Evolutionary conservation across 2,888 invertebrate genomes (phyloP).

Genomic region (Meganola albula): DNA sequence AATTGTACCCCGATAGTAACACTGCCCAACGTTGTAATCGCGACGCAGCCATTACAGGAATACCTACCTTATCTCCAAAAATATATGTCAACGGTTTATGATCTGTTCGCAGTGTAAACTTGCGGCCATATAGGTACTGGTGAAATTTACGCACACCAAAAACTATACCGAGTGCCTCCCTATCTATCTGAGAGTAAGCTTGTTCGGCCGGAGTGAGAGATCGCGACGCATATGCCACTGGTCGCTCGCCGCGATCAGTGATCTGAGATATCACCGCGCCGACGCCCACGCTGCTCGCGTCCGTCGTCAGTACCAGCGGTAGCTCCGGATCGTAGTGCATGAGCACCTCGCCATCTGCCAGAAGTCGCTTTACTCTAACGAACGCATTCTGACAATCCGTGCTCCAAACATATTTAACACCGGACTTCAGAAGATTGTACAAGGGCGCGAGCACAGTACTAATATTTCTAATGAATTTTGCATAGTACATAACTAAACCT

Average conservation of each 20-base stretch:
- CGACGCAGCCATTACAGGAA: slow-evolving; percentile 2
- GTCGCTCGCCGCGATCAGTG: not conserved
- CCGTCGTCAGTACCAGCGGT: slow-evolving; percentile 1
- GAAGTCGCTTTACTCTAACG: not conserved
- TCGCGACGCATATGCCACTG: not conserved
- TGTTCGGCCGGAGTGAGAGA: not conserved
- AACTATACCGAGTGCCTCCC: not conserved
- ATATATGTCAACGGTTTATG: slow-evolving; percentile 1
- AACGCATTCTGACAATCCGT: not conserved
- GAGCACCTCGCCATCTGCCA: not conserved
- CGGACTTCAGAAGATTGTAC: not conserved
- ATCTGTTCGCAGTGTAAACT: not conserved
- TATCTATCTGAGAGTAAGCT: not conserved
- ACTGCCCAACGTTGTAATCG: slow-evolving; percentile 2
- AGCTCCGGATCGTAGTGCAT: not conserved
- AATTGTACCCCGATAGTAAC: not conserved
- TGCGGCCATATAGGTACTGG: not conserved
- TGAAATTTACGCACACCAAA: not conserved
- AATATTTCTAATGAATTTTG: slow-evolving; percentile 5
- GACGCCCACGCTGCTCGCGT: slow-evolving; percentile 1
- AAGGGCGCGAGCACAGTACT: not conserved
- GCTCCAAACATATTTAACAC: not conserved
- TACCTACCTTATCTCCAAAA: slow-evolving; percentile 2
- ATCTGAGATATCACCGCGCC: slow-evolving; percentile 1
- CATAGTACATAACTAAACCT: slow-evolving; percentile 5